These are phyloP conservation scores for Drosophila parvula DNA, from an alignment of 1,140 invertebrate species.

Conservation along the genomic window DNA sequence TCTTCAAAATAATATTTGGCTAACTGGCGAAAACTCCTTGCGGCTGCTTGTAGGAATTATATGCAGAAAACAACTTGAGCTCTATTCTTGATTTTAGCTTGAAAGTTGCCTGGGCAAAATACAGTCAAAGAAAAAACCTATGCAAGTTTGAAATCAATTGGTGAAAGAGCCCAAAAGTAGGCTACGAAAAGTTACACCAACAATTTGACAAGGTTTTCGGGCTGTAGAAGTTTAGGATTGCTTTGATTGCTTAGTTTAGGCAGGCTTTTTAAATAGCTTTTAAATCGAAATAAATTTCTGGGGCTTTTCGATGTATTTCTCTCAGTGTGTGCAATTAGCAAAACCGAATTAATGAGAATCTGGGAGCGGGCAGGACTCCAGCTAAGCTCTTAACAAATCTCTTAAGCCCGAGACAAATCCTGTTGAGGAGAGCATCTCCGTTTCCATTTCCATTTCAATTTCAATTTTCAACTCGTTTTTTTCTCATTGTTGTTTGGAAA, in stretches of 20 bases:
- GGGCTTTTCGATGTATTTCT: neutral
- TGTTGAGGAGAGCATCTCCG: neutral
- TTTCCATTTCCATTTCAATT: slow-evolving; percentile 36
- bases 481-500: neutral
- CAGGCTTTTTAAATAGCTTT: neutral
- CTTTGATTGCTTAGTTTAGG: neutral
- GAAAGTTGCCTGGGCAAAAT: neutral
- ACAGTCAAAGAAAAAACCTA: neutral
- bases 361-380: too few species aligned
- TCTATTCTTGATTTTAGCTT: neutral
- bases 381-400: slow-evolving; percentile 46
- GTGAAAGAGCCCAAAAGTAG: slow-evolving; percentile 6
- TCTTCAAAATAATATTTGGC: slow-evolving; percentile 37
- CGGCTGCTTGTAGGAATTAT: slow-evolving; percentile 23
- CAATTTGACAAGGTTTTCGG: neutral
- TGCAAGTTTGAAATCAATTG: neutral
- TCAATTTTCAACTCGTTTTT: slow-evolving; percentile 22
- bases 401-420: slow-evolving; percentile 26
- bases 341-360: slow-evolving; percentile 41
- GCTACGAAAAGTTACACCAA: neutral
- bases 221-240: neutral
- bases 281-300: neutral
- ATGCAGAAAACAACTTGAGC: slow-evolving; percentile 20
- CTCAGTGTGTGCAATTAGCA: slow-evolving; percentile 35
- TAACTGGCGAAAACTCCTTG: slow-evolving; percentile 11